phyloP scores from a whole-genome alignment of 2,888 invertebrate species.

The Anodontia alba region DNA sequence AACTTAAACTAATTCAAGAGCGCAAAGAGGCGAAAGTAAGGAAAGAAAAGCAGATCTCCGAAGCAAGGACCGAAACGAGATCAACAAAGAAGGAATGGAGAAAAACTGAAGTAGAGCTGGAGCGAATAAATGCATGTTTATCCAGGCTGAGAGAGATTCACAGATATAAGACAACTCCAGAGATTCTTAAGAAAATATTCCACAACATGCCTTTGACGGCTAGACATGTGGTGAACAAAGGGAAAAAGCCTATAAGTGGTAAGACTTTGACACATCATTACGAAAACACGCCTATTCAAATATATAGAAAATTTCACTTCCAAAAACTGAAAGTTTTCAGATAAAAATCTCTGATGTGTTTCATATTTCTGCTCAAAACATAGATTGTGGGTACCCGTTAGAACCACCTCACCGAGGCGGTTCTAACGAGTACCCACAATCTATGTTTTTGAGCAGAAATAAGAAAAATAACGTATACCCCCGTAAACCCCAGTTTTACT shows the following conservation, averaged over 20 bases:
- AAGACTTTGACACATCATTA: slow-evolving; percentile 5
- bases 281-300: too few relatives aligned
- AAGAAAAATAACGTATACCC: too few relatives aligned
- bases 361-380: too few relatives aligned
- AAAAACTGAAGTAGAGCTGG: slow-evolving; percentile 71
- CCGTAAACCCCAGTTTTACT: too few relatives aligned
- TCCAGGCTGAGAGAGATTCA: slow-evolving; percentile 75
- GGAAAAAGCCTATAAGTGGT: slow-evolving; percentile 57
- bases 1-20: slow-evolving; percentile 69
- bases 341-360: too few relatives aligned
- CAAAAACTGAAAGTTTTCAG: too few relatives aligned
- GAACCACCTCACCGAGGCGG: too few relatives aligned
- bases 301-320: too few relatives aligned
- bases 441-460: too few relatives aligned
- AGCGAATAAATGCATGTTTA: slow-evolving; percentile 70
- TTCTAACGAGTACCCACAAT: too few relatives aligned
- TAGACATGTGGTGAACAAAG: slow-evolving; percentile 57
- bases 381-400: too few relatives aligned
- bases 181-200: slow-evolving; percentile 79
- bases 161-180: slow-evolving; percentile 74
- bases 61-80: slow-evolving; percentile 58
- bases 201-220: slow-evolving; percentile 76
- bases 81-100: slow-evolving; percentile 62
- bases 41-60: slow-evolving; percentile 61
- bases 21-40: slow-evolving; percentile 56